A percentile compares a stretch with the other conserved stretches of the same genome.
phyloP scores from a whole-genome alignment of 2,113 vertebrate genomes.

The Campylomormyrus tamandua region DNA sequence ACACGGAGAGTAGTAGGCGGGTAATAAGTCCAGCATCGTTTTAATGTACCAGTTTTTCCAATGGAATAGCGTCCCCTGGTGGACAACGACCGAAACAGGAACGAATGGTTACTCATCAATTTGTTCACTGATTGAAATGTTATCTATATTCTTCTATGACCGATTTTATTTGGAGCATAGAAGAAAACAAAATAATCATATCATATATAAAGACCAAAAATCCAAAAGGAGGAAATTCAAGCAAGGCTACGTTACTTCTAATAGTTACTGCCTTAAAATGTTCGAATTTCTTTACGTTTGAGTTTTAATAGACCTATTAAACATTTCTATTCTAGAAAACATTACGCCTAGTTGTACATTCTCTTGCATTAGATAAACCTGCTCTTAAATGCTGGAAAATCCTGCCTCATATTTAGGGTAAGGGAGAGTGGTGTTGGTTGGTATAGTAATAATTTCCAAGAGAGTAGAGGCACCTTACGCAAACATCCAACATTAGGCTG shows the following conservation, averaged over 20 bases:
- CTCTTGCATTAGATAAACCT: neutral
- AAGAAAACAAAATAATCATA: neutral
- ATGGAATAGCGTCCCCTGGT: conserved; percentile 36
- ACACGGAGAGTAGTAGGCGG: conserved; percentile 42
- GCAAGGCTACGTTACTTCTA: neutral
- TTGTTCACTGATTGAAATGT: neutral
- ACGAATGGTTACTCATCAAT: neutral
- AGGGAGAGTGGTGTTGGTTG: neutral
- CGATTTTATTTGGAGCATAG: neutral
- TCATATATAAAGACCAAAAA: neutral
- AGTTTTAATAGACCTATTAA: neutral
- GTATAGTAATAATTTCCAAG: neutral
- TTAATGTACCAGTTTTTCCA: neutral
- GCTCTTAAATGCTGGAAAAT: neutral
- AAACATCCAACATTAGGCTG: neutral
- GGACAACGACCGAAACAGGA: conserved; percentile 28
- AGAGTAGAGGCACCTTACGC: neutral
- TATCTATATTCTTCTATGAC: neutral
- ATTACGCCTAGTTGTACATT: neutral
- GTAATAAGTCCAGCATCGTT: neutral
- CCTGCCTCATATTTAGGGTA: neutral
- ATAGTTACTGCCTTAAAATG: neutral
- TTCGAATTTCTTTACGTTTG: neutral
- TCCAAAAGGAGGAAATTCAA: neutral
- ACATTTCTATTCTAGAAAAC: neutral